phyloP scores from a whole-genome alignment of 2,888 invertebrate genomes.

The Chironomus tentans region DNA sequence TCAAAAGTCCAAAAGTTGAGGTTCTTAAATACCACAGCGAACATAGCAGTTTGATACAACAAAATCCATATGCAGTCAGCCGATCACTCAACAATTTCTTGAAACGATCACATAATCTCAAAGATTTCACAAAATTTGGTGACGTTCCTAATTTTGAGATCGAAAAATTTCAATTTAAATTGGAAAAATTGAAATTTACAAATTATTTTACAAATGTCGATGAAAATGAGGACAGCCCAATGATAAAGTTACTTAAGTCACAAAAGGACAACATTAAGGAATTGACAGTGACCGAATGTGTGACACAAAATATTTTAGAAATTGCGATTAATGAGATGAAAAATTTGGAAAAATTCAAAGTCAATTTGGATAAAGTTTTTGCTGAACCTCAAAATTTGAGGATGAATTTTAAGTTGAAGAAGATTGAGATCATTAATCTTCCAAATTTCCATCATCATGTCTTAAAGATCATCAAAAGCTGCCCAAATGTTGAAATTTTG shows the following conservation, averaged over 20 bases:
- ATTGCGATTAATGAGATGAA: not conserved
- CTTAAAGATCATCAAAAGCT: not conserved
- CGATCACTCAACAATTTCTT: not conserved
- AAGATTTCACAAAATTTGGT: not conserved
- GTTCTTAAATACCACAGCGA: not conserved
- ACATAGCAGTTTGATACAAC: no score
- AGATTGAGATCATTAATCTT: not conserved
- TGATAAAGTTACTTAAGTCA: not conserved
- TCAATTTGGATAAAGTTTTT: not conserved
- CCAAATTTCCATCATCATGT: not conserved
- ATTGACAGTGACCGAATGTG: not conserved
- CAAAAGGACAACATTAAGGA: not conserved
- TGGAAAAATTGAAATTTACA: not conserved
- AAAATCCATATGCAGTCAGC: not conserved
- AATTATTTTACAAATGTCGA: not conserved
- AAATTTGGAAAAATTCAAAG: not conserved
- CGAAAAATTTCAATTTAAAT: not conserved
- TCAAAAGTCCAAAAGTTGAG: not conserved
- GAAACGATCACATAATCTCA: not conserved
- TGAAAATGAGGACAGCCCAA: not conserved
- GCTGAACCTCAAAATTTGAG: not conserved
- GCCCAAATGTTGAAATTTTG: not conserved
- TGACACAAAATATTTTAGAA: not conserved
- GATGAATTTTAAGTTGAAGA: not conserved
- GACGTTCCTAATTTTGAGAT: not conserved